Percentiles rank a stretch among this genome's conserved stretches.
Conservation (phyloP, 1,140 invertebrate species). For the Belonocnema kinseyi region DNA sequence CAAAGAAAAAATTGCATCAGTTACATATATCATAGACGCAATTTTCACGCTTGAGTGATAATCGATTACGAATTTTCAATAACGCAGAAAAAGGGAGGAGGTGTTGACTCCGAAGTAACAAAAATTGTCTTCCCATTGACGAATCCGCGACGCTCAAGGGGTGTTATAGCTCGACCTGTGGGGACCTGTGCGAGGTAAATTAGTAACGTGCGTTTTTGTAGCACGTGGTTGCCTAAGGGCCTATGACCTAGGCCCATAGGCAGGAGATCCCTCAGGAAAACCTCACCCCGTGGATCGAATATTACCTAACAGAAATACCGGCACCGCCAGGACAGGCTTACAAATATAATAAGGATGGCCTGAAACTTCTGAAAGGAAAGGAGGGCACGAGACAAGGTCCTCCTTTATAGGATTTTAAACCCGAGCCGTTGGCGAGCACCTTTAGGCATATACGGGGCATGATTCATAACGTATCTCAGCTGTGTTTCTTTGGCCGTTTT, state of each 20-base stretch:
- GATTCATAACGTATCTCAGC: conserved; percentile 70
- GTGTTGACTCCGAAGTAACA: background rate
- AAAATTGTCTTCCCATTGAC: conserved; percentile 22
- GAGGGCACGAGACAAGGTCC: conserved; percentile 70
- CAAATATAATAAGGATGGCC: conserved; percentile 55
- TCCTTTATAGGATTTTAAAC: conserved; percentile 62
- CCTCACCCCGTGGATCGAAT: conserved; percentile 42
- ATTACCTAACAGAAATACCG: conserved; percentile 54
- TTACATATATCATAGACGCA: background rate
- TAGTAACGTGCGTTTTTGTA: conserved; percentile 45
- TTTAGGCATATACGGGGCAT: conserved; percentile 61
- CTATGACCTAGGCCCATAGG: conserved; percentile 37
- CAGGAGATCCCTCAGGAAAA: conserved; percentile 45
- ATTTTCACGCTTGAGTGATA: background rate
- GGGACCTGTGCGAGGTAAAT: conserved; percentile 21
- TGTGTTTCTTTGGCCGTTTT: conserved; percentile 61
- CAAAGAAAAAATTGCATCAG: too few species aligned
- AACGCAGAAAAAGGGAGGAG: background rate
- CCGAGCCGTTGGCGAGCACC: conserved; percentile 67
- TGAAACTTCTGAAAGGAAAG: conserved; percentile 61
- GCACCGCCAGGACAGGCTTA: conserved; percentile 48
- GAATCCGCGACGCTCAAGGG: conserved; percentile 2
- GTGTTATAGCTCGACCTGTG: background rate
- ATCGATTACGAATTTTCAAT: background rate
- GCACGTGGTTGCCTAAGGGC: conserved; percentile 12